Conservation (phyloP, 2,888 invertebrate species). For the Papilio gigon region DNA sequence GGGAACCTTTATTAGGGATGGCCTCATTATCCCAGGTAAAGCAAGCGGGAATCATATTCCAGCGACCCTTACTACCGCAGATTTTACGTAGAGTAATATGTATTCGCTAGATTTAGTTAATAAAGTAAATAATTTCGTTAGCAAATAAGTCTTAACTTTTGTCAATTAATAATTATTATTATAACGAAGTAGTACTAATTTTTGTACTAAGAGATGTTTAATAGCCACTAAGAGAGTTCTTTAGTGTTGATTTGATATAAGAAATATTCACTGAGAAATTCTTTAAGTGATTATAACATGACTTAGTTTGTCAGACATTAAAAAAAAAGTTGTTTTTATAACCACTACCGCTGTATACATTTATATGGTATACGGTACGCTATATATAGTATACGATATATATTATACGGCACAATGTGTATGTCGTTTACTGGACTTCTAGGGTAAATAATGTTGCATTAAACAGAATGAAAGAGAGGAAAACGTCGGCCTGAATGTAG, state of each 20-base stretch:
- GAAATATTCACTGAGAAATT: not conserved
- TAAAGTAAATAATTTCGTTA: not conserved
- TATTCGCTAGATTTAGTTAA: not conserved
- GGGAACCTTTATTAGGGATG: conserved; percentile 8
- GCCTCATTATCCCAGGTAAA: conserved; percentile 18
- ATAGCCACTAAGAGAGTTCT: not conserved
- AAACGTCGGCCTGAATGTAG: not conserved
- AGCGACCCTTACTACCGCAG: conserved; percentile 3
- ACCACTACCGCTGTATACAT: too few species aligned
- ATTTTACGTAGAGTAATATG: not conserved
- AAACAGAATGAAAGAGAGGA: not conserved
- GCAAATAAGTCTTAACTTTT: not conserved
- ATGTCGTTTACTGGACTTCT: not conserved
- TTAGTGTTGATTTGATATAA: not conserved
- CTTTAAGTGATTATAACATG: not conserved
- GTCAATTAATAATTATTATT: not conserved
- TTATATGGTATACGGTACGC: too few species aligned
- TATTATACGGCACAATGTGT: too few species aligned
- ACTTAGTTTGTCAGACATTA: not conserved
- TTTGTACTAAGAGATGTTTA: not conserved
- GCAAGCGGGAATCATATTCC: conserved; percentile 16
- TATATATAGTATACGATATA: too few species aligned
- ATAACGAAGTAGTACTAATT: not conserved
- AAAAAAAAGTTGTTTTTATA: not conserved
- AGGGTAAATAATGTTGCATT: not conserved